Evolutionary conservation across 2,113 vertebrate genomes (phyloP).

Genomic region (Prionailurus viverrinus): DNA sequence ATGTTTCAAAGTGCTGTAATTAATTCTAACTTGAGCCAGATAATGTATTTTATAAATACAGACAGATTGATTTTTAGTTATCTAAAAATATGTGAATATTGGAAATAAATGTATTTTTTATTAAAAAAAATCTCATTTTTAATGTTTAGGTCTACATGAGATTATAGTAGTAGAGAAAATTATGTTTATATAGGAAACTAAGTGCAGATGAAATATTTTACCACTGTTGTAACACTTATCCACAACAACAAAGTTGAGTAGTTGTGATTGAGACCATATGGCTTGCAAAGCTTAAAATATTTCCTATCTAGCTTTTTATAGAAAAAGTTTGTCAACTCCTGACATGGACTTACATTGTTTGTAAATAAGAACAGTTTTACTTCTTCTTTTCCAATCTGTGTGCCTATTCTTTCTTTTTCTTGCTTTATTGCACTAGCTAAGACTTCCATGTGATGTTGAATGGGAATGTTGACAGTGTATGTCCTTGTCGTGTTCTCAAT

Average conservation of each 20-base stretch:
- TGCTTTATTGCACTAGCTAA: neutral
- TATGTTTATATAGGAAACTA: neutral
- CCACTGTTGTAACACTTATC: neutral
- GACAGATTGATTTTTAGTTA: slow-evolving; percentile 10
- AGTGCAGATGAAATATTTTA: slow-evolving; percentile 16
- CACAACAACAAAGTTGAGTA: neutral
- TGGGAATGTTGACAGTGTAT: neutral
- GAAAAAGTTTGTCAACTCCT: neutral
- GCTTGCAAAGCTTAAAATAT: slow-evolving; percentile 6
- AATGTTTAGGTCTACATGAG: neutral
- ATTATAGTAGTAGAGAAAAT: neutral
- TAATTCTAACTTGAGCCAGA: neutral
- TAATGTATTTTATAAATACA: neutral
- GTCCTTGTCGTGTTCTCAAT: neutral
- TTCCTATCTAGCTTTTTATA: neutral
- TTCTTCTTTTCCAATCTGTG: neutral
- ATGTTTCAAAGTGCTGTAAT: neutral
- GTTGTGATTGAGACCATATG: neutral
- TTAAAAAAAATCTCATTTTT: neutral
- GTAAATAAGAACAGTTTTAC: neutral
- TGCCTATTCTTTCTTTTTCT: neutral
- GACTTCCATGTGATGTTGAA: neutral
- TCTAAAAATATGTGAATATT: slow-evolving; percentile 35
- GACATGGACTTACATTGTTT: neutral
- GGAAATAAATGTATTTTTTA: slow-evolving; percentile 2